Percentiles rank a stretch among this genome's conserved stretches.
Conservation (phyloP, 2,797 vertebrate species). For the Danionella dracula region DNA sequence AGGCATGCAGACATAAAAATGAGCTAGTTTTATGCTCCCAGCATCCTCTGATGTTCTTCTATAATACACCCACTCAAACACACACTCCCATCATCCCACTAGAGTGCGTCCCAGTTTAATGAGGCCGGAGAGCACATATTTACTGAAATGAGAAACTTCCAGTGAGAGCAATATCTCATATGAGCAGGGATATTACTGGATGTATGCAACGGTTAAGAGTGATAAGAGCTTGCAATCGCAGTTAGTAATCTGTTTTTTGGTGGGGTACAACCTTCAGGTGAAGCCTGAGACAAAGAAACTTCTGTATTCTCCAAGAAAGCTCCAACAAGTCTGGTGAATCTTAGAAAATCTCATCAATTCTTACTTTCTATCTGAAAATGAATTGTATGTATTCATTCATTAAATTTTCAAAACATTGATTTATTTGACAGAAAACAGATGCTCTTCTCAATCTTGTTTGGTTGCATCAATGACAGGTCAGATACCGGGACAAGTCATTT, state of each 20-base stretch:
- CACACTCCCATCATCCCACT: constrained; percentile 7
- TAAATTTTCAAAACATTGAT: too few relatives aligned
- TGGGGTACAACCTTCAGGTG: neutral
- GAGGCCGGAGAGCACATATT: constrained; percentile 29
- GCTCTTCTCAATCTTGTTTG: too few relatives aligned
- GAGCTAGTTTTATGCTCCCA: constrained; percentile 30
- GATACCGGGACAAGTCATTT: too few relatives aligned
- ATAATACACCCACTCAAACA: constrained; percentile 14
- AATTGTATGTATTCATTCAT: too few relatives aligned
- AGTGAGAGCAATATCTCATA: constrained; percentile 20
- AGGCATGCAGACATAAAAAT: constrained; percentile 26
- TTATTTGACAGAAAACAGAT: too few relatives aligned
- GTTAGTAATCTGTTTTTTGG: neutral
- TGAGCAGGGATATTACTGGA: constrained; percentile 17
- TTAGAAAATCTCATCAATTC: too few relatives aligned
- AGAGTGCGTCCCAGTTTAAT: constrained; percentile 23
- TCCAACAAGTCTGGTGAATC: too few relatives aligned
- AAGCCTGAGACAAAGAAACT: neutral
- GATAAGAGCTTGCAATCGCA: neutral
- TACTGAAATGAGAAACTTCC: constrained; percentile 29
- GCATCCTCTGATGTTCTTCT: neutral
- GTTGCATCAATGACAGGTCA: too few relatives aligned
- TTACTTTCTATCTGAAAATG: too few relatives aligned
- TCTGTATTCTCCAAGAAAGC: too few relatives aligned
- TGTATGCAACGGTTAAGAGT: neutral